A percentile compares a stretch with the other conserved stretches of the same genome.
Conservation (phyloP, 2,113 vertebrate species). For the Aphelocoma coerulescens region DNA sequence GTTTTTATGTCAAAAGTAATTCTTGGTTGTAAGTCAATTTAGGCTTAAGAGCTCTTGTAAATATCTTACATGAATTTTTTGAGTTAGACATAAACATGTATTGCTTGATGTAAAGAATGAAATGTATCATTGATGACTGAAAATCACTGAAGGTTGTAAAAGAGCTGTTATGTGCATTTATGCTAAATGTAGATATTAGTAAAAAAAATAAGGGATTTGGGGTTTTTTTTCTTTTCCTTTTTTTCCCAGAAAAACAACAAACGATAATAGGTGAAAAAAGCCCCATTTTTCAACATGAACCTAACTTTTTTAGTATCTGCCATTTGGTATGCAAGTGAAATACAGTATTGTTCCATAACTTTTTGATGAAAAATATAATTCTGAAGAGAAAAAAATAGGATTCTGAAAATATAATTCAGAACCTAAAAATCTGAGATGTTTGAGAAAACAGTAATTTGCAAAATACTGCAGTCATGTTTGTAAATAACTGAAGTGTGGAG, state of each 20-base stretch:
- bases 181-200: not conserved
- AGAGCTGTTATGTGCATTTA: not conserved
- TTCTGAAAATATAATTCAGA: not conserved
- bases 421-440: not conserved
- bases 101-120: not conserved
- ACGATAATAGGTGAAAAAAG: not conserved
- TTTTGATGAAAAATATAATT: not conserved
- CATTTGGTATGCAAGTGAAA: not conserved
- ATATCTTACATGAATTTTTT: not conserved
- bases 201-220: not conserved
- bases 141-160: not conserved
- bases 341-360: fast-evolving
- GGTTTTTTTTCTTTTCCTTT: fast-evolving
- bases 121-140: not conserved
- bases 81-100: fast-evolving
- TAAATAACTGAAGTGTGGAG: not conserved
- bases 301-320: not conserved
- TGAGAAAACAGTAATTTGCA: not conserved
- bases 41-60: not conserved
- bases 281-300: not conserved
- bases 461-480: not conserved
- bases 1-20: not conserved
- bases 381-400: not conserved
- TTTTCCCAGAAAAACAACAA: not conserved
- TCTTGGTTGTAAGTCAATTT: not conserved